These are phyloP conservation scores for Branchinecta lynchi DNA, from an alignment of 1,140 invertebrate species.

Conservation along the genomic window DNA sequence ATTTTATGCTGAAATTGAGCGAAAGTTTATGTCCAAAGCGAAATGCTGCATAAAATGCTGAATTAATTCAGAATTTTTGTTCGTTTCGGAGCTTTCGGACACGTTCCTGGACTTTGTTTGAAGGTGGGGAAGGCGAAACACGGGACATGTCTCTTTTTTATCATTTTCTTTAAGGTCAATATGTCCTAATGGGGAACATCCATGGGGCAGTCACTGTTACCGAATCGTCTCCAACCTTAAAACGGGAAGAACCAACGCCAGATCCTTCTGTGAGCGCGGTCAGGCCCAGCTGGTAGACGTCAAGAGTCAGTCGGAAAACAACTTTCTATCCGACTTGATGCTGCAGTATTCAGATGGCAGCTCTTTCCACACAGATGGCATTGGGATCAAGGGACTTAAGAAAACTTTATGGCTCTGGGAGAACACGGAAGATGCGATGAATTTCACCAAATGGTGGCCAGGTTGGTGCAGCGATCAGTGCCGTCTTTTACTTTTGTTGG, in stretches of 20 bases:
- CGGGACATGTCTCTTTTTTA: no score
- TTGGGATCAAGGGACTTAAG: conserved; percentile 35
- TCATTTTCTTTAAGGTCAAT: conserved; percentile 5
- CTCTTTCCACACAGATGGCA: conserved; percentile 38
- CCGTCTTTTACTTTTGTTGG: no score
- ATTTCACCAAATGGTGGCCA: conserved; percentile 34
- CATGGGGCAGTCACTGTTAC: conserved; percentile 18
- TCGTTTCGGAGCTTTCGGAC: no score
- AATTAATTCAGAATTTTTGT: no score
- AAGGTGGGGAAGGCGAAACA: no score
- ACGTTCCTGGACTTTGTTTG: no score
- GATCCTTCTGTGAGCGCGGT: conserved; percentile 20
- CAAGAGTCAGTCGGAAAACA: conserved; percentile 38
- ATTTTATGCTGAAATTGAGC: no score
- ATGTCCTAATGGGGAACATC: conserved; percentile 16
- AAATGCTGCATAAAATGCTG: no score
- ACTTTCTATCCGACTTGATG: conserved; percentile 43
- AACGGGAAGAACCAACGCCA: conserved; percentile 13
- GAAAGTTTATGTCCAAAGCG: no score
- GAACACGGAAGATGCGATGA: conserved; percentile 28
- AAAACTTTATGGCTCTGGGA: conserved; percentile 40
- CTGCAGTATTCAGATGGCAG: conserved; percentile 31
- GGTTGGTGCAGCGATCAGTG: no score
- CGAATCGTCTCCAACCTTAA: conserved; percentile 9
- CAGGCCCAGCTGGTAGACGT: conserved; percentile 38